Base-by-base conservation (phyloP, 2,888 invertebrate genomes). In the Pardosa pseudoannulata region DNA sequence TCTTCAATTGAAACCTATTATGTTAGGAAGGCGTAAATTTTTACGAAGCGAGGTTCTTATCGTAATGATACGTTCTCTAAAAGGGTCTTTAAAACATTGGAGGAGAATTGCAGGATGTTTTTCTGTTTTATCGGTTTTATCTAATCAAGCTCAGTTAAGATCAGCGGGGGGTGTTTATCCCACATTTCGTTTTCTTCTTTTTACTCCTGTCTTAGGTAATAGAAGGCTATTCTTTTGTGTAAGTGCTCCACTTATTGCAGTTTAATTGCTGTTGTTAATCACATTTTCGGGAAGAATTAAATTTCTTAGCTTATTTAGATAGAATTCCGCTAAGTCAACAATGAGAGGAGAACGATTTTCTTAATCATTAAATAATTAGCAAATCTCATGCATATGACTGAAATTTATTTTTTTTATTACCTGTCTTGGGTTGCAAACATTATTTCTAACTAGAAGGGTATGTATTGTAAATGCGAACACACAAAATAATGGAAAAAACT, bases 1-100 rank as follows among this genome's bases (percentile, higher is more conserved):
- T 29, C 85, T 68, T 79, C 79, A 86, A 86, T 86, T 86, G 74
- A 79, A 86, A 79, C 70, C 85, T 79, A 86, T 86, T 86, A 86
- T 70, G 85, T 39, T 79, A 46, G 27, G 70, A 73, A 79, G 85
- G 85, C 79, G 79, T 86, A 79, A 86, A 86, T 86, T 86, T 86
- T 86, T 79, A 86, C 85, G 75, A 70, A 79, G 79, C 74, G 68
- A 62, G 31, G 85, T 41, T 78, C 72, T 78, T 78, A 73, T 39
- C 78, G 83, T 78, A 78, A 85, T 78, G 78, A 79, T 78, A 78
- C 72, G 67, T 72, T 50, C 78, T 36, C 68, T 83, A 65, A 83
- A 76, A 85, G 73, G 46, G 56, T 67, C 80, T 78, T 85, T 85
- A 78, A 85, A 85, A 85, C 73, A 78, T 71, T 76, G 64, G 76